A percentile compares a stretch with the other conserved stretches of the same genome.
Evolutionary conservation across 2,888 invertebrate species (phyloP).

Genomic region (Dioctria rufipes): DNA sequence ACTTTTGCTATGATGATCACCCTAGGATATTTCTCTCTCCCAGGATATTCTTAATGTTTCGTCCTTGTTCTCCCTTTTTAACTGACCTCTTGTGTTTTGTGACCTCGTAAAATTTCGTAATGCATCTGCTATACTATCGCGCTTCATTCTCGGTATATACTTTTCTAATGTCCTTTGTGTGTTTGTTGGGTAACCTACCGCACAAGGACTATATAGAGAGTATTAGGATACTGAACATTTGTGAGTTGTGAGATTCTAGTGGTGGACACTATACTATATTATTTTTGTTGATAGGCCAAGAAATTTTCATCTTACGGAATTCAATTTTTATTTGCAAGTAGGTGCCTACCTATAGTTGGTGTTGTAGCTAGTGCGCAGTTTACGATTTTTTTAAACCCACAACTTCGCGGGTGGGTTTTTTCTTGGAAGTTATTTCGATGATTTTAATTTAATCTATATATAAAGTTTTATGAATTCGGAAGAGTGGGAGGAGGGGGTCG

Average conservation of each 20-base stretch:
- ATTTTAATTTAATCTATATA: too few relatives aligned
- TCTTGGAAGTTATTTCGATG: too few relatives aligned
- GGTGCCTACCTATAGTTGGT: too few relatives aligned
- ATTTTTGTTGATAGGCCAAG: neutral
- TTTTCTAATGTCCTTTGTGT: slow-evolving; percentile 4
- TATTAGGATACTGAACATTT: neutral
- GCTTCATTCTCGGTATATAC: neutral
- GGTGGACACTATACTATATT: neutral
- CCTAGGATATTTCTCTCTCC: neutral
- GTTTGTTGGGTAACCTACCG: neutral
- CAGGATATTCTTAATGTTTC: neutral
- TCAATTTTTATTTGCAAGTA: too few relatives aligned
- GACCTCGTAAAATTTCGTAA: slow-evolving; percentile 31
- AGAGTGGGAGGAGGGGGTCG: too few relatives aligned
- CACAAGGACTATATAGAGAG: neutral
- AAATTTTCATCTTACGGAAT: neutral
- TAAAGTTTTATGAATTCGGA: too few relatives aligned
- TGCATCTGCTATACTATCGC: slow-evolving; percentile 17
- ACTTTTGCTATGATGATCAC: neutral
- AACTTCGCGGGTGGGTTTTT: too few relatives aligned
- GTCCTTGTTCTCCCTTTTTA: slow-evolving; percentile 22
- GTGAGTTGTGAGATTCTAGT: neutral
- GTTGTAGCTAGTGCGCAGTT: too few relatives aligned
- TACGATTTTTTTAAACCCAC: too few relatives aligned
- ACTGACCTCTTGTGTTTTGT: slow-evolving; percentile 6